A percentile compares a stretch with the other conserved stretches of the same genome.
Evolutionary conservation across 1,140 invertebrate species (phyloP).

Genomic region (Pseudoatta argentina): DNA sequence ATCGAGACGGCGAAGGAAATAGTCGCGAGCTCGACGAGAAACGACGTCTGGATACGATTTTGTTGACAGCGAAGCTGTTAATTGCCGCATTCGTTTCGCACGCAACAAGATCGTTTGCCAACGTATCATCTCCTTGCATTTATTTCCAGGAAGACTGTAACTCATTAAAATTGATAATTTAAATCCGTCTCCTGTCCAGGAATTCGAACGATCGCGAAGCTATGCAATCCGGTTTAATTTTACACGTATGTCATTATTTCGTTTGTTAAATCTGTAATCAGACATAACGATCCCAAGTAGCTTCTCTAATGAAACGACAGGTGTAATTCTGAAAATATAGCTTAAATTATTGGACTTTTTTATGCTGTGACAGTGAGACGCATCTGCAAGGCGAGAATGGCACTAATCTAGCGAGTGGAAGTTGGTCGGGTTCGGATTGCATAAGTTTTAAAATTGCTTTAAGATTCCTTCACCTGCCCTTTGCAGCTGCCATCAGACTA

Average conservation of each 20-base stretch:
- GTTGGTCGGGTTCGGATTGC: constrained; percentile 19
- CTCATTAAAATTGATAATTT: constrained; percentile 1
- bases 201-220: neutral
- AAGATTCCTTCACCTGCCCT: constrained; percentile 43
- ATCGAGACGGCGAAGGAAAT: constrained; percentile 1
- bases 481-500: constrained; percentile 30
- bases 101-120: neutral
- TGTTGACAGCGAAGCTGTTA: neutral
- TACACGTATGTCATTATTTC: neutral
- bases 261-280: constrained; percentile 8
- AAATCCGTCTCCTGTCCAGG: too few relatives aligned
- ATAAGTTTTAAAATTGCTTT: constrained; percentile 34
- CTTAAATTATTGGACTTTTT: constrained; percentile 1
- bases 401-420: constrained; percentile 27
- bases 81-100: constrained; percentile 1
- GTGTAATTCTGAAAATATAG: constrained; percentile 28
- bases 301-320: constrained; percentile 14
- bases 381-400: constrained; percentile 9
- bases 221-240: neutral
- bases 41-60: neutral
- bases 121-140: neutral
- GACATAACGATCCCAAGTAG: neutral
- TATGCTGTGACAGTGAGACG: neutral
- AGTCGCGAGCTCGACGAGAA: constrained; percentile 5
- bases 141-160: constrained; percentile 6